Percentiles rank a stretch among this genome's conserved stretches.
Conservation (phyloP, 2,797 vertebrate species). For the Lepilemur ruficaudatus region DNA sequence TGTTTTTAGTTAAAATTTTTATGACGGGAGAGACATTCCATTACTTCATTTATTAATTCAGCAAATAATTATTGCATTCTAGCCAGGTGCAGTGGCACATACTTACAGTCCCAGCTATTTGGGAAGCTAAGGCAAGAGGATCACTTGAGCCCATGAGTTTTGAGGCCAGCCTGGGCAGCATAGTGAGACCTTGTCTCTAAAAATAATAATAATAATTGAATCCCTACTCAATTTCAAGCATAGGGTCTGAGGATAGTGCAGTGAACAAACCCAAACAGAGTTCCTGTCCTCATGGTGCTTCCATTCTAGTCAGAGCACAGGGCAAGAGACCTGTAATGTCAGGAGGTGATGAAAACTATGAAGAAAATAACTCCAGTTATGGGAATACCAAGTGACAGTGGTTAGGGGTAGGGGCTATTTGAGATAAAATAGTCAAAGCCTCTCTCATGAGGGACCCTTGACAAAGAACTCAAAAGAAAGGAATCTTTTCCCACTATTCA, state of each 20-base stretch:
- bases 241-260: not conserved
- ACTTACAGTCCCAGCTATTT: not conserved
- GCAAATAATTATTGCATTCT: not conserved
- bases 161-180: not conserved
- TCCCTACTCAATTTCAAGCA: not conserved
- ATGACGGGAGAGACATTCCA: not conserved
- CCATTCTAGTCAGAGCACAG: not conserved
- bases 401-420: fast-evolving
- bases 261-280: not conserved
- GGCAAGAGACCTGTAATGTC: not conserved
- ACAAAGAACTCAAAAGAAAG: not conserved
- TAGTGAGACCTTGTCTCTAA: not conserved
- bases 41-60: not conserved
- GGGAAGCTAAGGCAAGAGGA: not conserved
- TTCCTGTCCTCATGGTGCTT: not conserved
- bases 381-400: not conserved
- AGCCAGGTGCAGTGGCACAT: not conserved
- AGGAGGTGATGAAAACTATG: not conserved
- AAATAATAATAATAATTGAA: not conserved
- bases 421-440: not conserved
- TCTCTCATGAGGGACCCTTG: not conserved
- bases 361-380: not conserved
- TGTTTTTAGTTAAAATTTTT: slow-evolving; percentile 2
- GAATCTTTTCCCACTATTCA: not conserved
- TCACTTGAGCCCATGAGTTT: not conserved